Evolutionary conservation across 2,888 invertebrate species (phyloP).

Genomic region (Meiosimyza decipiens): DNA sequence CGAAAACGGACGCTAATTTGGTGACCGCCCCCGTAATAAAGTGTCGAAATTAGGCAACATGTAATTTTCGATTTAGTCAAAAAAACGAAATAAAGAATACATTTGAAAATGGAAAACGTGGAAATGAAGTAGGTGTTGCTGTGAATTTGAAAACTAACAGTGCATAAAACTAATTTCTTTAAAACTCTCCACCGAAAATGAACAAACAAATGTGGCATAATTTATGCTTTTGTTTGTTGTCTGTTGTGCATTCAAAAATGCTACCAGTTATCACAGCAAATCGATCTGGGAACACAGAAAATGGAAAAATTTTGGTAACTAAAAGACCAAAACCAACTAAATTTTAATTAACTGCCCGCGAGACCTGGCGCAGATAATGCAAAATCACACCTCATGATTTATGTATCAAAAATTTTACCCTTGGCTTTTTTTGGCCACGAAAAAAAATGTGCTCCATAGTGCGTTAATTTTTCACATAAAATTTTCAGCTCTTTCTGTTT

Average conservation of each 20-base stretch:
- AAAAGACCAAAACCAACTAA: constrained; percentile 16
- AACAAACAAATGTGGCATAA: constrained; percentile 32
- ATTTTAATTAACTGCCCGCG: constrained; percentile 37
- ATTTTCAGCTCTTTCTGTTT: constrained; percentile 1
- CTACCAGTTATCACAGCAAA: constrained; percentile 10
- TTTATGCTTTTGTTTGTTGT: constrained; percentile 45
- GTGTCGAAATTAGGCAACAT: constrained; percentile 58
- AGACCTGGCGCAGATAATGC: constrained; percentile 18
- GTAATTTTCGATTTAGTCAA: constrained; percentile 58
- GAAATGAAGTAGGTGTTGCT: constrained; percentile 59
- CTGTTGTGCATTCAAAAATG: neutral
- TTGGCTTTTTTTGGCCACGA: neutral
- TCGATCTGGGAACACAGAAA: constrained; percentile 19
- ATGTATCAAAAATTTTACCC: constrained; percentile 18
- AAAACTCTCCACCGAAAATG: constrained; percentile 38
- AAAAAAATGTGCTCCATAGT: constrained; percentile 34
- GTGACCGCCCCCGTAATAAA: constrained; percentile 26
- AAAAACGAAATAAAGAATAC: constrained; percentile 42
- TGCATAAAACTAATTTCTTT: constrained; percentile 32
- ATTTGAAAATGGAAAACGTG: neutral
- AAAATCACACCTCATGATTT: constrained; percentile 46
- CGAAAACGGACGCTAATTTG: constrained; percentile 7
- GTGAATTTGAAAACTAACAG: constrained; percentile 37
- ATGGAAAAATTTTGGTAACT: neutral
- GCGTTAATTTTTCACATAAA: constrained; percentile 36